phyloP scores from a whole-genome alignment of 2,888 invertebrate species.

The Lacanobia wlatinum region DNA sequence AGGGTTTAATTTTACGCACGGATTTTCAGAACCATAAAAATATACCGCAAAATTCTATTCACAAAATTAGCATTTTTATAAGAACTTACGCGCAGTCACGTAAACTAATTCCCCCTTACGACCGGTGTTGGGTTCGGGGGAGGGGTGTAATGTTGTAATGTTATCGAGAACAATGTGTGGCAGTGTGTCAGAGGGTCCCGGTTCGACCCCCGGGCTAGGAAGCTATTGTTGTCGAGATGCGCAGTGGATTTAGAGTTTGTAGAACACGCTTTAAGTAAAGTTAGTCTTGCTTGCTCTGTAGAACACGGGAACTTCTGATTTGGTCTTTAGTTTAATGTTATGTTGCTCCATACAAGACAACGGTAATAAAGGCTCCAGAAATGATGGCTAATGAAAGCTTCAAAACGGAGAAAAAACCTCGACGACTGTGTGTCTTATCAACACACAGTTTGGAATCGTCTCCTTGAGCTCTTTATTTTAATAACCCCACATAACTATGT shows the following conservation, averaged over 20 bases:
- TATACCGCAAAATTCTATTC: not conserved
- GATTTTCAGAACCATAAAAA: not conserved
- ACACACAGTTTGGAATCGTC: no score
- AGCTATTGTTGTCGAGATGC: constrained; percentile 19
- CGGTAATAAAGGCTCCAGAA: no score
- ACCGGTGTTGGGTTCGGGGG: not conserved
- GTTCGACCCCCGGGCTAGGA: constrained; percentile 11
- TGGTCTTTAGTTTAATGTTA: not conserved
- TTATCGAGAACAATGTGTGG: constrained; percentile 41
- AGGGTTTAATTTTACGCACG: not conserved
- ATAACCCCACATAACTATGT: no score
- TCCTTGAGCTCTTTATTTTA: no score
- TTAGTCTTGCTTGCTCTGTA: not conserved
- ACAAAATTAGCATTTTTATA: not conserved
- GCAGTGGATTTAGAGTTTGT: not conserved
- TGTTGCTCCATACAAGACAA: no score
- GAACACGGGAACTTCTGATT: not conserved
- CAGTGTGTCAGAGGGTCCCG: constrained; percentile 55
- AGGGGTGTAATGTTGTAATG: constrained; percentile 15
- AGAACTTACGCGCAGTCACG: constrained; percentile 51
- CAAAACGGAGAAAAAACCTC: no score
- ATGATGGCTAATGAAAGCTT: no score
- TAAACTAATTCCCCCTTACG: constrained; percentile 39
- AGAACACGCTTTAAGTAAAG: not conserved
- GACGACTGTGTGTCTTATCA: no score